These are phyloP conservation scores for Prietella phreatophila DNA, from an alignment of 2,113 vertebrate genomes.

Conservation along the genomic window DNA sequence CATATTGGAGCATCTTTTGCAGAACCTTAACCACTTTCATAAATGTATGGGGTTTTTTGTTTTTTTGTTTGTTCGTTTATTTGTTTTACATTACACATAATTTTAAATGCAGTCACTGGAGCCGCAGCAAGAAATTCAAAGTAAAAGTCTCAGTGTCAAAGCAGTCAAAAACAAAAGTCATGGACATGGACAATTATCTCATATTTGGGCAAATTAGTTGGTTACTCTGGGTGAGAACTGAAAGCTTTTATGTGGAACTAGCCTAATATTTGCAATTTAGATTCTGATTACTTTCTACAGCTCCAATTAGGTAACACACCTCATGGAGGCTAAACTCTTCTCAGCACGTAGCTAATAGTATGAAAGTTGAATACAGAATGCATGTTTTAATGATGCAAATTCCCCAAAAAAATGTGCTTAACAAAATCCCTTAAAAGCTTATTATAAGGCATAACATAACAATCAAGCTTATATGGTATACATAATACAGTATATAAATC, in stretches of 20 bases:
- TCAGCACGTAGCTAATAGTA: slow-evolving; percentile 61
- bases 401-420: neutral
- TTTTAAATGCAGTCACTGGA: neutral
- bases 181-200: slow-evolving; percentile 10
- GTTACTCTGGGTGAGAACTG: slow-evolving; percentile 2
- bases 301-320: slow-evolving; percentile 59
- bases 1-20: neutral
- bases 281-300: slow-evolving; percentile 52
- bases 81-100: neutral
- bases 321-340: slow-evolving; percentile 53
- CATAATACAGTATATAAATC: neutral
- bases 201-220: neutral
- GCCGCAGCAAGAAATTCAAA: neutral
- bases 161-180: slow-evolving; percentile 1
- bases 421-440: neutral
- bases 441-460: neutral
- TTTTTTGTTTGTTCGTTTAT: neutral
- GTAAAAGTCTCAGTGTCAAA: neutral
- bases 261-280: slow-evolving; percentile 56
- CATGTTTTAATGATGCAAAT: slow-evolving; percentile 60
- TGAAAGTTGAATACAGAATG: slow-evolving; percentile 55
- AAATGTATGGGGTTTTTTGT: neutral
- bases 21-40: neutral
- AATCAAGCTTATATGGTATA: neutral
- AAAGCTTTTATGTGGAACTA: slow-evolving; percentile 48